A percentile compares a stretch with the other conserved stretches of the same genome.
Evolutionary conservation across 35 echinoderm and acorn worm species (phyloP).

Genomic region (Heliocidaris erythrogramma): DNA sequence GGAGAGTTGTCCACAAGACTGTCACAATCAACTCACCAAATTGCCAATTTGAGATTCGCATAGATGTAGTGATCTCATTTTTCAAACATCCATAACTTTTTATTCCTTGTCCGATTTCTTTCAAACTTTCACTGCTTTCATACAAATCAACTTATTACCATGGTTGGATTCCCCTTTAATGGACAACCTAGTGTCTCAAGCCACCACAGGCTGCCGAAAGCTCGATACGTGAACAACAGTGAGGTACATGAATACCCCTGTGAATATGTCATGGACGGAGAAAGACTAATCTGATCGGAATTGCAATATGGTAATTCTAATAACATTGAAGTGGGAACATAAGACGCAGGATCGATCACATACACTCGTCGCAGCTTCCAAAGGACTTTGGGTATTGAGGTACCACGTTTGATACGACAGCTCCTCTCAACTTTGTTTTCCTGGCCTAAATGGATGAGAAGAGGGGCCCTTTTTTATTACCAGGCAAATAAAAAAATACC

Average conservation of each 20-base stretch:
- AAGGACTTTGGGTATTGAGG: not conserved
- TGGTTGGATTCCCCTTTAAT: too few species aligned
- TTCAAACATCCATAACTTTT: too few species aligned
- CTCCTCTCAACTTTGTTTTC: not conserved
- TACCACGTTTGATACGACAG: not conserved
- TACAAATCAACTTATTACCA: too few species aligned
- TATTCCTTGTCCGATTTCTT: too few species aligned
- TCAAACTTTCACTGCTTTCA: too few species aligned
- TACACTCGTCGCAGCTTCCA: not conserved
- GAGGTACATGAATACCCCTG: not conserved
- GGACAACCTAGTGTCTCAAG: not conserved
- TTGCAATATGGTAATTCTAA: conserved; percentile 41
- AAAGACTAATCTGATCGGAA: not conserved
- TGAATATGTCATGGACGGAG: not conserved
- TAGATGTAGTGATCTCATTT: too few species aligned
- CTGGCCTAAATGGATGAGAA: not conserved
- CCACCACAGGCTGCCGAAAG: not conserved
- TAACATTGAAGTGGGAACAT: conserved; percentile 13
- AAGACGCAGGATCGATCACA: conserved; percentile 11
- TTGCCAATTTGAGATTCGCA: too few species aligned
- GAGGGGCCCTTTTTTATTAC: not conserved
- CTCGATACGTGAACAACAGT: not conserved
- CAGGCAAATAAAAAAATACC: too few species aligned
- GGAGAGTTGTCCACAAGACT: too few species aligned
- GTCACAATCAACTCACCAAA: too few species aligned